phyloP scores from a whole-genome alignment of 2,888 invertebrate species.

The Acanthosepion esculentum region DNA sequence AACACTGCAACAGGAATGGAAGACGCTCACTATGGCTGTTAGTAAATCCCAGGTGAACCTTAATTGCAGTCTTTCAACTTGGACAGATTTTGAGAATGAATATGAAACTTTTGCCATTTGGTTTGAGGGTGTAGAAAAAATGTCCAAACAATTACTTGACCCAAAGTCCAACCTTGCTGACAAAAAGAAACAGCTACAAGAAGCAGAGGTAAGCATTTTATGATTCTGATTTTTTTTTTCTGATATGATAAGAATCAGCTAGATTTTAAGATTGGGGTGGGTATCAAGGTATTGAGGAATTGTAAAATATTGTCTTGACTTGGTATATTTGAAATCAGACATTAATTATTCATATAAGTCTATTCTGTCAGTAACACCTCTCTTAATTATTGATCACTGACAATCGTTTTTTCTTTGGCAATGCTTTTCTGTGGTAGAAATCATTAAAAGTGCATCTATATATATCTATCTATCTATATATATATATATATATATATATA shows the following conservation, averaged over 20 bases:
- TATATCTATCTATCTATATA: too few relatives aligned
- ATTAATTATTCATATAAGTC: too few relatives aligned
- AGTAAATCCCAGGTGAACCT: slow-evolving; percentile 84
- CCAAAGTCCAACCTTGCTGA: slow-evolving; percentile 61
- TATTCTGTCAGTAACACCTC: too few relatives aligned
- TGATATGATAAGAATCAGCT: background rate
- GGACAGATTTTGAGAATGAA: slow-evolving; percentile 90
- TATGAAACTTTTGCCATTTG: slow-evolving; percentile 88
- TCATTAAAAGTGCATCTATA: too few relatives aligned
- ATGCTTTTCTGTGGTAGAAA: too few relatives aligned
- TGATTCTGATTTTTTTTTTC: background rate
- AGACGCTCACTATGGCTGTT: slow-evolving; percentile 71
- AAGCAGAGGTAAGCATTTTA: slow-evolving; percentile 61
- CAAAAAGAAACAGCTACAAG: slow-evolving; percentile 62
- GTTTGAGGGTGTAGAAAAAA: slow-evolving; percentile 77
- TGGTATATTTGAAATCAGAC: too few relatives aligned
- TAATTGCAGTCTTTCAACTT: slow-evolving; percentile 91
- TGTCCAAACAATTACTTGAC: slow-evolving; percentile 62
- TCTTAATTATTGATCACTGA: too few relatives aligned
- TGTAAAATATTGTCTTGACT: too few relatives aligned
- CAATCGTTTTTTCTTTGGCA: too few relatives aligned
- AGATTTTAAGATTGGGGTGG: too few relatives aligned
- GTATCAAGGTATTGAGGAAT: too few relatives aligned
- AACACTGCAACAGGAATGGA: slow-evolving; percentile 70
- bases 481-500: too few relatives aligned